These are phyloP conservation scores for Gadus macrocephalus DNA, from an alignment of 2,113 vertebrate genomes.

Conservation along the genomic window DNA sequence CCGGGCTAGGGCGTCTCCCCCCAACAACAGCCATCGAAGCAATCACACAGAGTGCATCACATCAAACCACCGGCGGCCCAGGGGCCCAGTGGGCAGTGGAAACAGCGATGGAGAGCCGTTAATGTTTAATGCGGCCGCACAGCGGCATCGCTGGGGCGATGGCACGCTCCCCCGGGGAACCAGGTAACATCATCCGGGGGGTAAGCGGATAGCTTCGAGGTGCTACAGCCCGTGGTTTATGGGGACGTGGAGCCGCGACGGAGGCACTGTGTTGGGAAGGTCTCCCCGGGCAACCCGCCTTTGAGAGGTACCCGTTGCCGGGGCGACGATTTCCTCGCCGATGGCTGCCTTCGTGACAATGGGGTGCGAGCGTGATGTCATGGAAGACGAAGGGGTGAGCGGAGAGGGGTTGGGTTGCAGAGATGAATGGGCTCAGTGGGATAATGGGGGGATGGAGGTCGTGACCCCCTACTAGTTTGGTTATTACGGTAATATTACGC, in stretches of 20 bases:
- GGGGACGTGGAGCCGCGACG: slow-evolving; percentile 2
- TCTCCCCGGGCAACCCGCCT: slow-evolving; percentile 40
- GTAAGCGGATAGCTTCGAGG: slow-evolving; percentile 52
- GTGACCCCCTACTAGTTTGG: too few relatives aligned
- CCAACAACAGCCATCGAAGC: too few relatives aligned
- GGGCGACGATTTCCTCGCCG: slow-evolving; percentile 18
- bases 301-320: slow-evolving; percentile 22
- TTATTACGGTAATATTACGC: too few relatives aligned
- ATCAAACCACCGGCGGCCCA: too few relatives aligned
- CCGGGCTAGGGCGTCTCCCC: too few relatives aligned
- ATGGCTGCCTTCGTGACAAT: slow-evolving; percentile 8
- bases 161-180: neutral
- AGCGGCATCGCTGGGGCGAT: slow-evolving; percentile 1
- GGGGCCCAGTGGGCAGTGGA: slow-evolving; percentile 21
- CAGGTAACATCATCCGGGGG: slow-evolving; percentile 56
- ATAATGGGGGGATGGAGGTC: too few relatives aligned
- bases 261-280: slow-evolving; percentile 12
- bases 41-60: too few relatives aligned
- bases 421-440: neutral
- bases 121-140: slow-evolving; percentile 58
- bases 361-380: neutral
- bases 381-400: neutral
- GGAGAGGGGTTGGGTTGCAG: neutral
- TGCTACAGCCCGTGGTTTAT: slow-evolving; percentile 26
- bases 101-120: slow-evolving; percentile 37